A percentile compares a stretch with the other conserved stretches of the same genome.
Evolutionary conservation across 2,888 invertebrate genomes (phyloP).

Genomic region (Smittia sp.): DNA sequence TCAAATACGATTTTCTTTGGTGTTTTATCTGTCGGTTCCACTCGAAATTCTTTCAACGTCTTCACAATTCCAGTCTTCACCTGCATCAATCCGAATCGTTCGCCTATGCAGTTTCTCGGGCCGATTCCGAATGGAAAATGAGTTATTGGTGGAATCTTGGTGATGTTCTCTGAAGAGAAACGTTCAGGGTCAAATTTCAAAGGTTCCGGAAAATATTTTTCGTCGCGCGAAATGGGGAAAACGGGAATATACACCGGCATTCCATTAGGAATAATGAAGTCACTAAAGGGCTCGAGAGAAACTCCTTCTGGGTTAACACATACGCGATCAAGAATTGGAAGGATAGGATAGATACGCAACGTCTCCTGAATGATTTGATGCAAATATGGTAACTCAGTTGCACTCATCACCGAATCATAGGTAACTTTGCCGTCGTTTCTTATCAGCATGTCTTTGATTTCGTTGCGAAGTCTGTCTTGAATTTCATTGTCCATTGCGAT

Average conservation of each 20-base stretch:
- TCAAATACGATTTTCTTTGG: conserved; percentile 48
- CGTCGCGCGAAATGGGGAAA: conserved; percentile 50
- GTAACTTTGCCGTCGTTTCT: conserved; percentile 50
- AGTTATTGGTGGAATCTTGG: conserved; percentile 46
- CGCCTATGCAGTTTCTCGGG: conserved; percentile 51
- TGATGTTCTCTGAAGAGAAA: conserved; percentile 48
- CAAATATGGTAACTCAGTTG: conserved; percentile 48
- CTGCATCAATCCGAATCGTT: conserved; percentile 50
- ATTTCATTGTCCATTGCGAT: conserved; percentile 52
- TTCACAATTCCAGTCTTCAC: conserved; percentile 49
- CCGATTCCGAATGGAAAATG: conserved; percentile 51
- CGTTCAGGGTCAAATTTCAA: conserved; percentile 51
- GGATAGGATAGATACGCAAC: conserved; percentile 51
- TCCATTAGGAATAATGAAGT: conserved; percentile 47
- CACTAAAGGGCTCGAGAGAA: conserved; percentile 47
- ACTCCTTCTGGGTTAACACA: conserved; percentile 47
- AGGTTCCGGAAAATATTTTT: conserved; percentile 48
- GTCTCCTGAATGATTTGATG: conserved; percentile 45
- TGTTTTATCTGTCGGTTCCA: conserved; percentile 47
- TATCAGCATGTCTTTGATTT: conserved; percentile 51
- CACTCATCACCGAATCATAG: conserved; percentile 51
- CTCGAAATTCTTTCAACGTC: conserved; percentile 50
- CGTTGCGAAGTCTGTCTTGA: conserved; percentile 52
- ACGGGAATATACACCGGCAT: conserved; percentile 51
- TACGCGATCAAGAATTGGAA: conserved; percentile 51